A percentile compares a stretch with the other conserved stretches of the same genome.
These are phyloP conservation scores for Drosophila auraria DNA, from an alignment of 1,140 invertebrate species.

Conservation along the genomic window DNA sequence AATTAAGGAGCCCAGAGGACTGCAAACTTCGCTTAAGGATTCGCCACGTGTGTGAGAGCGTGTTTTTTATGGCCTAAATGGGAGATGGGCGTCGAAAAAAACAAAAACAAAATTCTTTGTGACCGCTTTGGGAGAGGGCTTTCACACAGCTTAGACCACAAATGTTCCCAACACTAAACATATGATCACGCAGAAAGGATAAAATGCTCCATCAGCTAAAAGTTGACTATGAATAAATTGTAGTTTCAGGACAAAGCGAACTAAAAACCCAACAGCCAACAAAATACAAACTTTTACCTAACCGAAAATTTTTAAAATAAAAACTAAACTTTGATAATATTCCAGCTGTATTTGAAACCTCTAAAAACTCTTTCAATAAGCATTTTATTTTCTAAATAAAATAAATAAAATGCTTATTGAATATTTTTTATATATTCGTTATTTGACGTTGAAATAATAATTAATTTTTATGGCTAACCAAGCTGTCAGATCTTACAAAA, in stretches of 20 bases:
- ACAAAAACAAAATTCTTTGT: slow-evolving; percentile 7
- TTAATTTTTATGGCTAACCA: slow-evolving; percentile 7
- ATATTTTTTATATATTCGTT: background rate
- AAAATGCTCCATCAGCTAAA: slow-evolving; percentile 16
- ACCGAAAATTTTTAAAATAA: background rate
- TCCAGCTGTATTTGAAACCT: background rate
- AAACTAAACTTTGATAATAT: no score
- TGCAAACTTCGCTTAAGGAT: slow-evolving; percentile 27
- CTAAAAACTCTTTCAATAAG: no score
- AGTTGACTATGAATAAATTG: slow-evolving; percentile 4
- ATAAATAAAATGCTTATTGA: background rate
- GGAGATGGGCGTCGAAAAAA: slow-evolving; percentile 7
- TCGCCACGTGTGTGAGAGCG: background rate
- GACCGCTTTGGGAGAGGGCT: slow-evolving; percentile 12
- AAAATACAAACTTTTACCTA: no score
- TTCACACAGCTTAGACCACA: background rate
- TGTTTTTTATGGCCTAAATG: slow-evolving; percentile 35
- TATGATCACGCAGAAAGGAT: slow-evolving; percentile 15
- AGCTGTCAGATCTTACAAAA: background rate
- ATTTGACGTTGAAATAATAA: background rate
- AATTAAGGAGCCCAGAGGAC: slow-evolving; percentile 47
- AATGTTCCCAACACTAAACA: slow-evolving; percentile 12
- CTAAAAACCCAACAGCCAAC: background rate
- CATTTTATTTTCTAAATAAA: slow-evolving; percentile 2
- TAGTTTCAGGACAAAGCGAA: background rate